Evolutionary conservation across 2,797 vertebrate genomes (phyloP), one percentile per base, ranked within the genome.

Genomic region (Sciaenops ocellatus): DNA sequence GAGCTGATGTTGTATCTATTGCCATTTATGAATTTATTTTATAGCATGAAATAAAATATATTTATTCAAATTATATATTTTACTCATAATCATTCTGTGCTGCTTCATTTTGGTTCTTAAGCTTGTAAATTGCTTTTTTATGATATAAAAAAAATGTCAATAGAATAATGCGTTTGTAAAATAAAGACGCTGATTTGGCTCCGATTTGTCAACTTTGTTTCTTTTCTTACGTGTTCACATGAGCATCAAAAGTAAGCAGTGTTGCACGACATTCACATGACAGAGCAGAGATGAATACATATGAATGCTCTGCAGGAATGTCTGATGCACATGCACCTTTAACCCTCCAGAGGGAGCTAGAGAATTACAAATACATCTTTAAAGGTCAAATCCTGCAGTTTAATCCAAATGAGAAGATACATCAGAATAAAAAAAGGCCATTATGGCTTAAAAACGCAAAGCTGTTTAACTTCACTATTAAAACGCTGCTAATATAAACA

Each of bases 61-160:
- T 99, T 99, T 99, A 99, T 99, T 99, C 98, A 98, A 98, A 99
- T 98, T 90, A 97, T 98, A 98, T 98, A 99, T 99, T 99, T 98
- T 98, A 97, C 97, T 97, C 96, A 97, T 98, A 98, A 97, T 98
- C 97, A 97, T 97, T 97, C 95, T 97, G 96, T 92, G 95, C 95
- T 96, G 94, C 95, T 96, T 95, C 89, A 92, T 96, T 96, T 97
- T 96, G 90, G 94, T 97, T 97, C 96, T 96, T 97, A 95, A 96
- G 98, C 98, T 97, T 99, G 98, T 99, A 99, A 96, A 99, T 98
- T 95, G 98, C 97, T 95, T 99, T 99, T 99, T 98, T 98, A 99
- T 98, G 95, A 97, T 97, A 97, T 96, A 93, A 96, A 95, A 38
- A 93, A 93, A 96, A 94, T 98, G 96, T 98, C 96, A 96, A 97